Percentiles rank a stretch among this genome's conserved stretches.
phyloP scores from a whole-genome alignment of 1,140 invertebrate genomes.

The Stratiolaelaps scimitus region DNA sequence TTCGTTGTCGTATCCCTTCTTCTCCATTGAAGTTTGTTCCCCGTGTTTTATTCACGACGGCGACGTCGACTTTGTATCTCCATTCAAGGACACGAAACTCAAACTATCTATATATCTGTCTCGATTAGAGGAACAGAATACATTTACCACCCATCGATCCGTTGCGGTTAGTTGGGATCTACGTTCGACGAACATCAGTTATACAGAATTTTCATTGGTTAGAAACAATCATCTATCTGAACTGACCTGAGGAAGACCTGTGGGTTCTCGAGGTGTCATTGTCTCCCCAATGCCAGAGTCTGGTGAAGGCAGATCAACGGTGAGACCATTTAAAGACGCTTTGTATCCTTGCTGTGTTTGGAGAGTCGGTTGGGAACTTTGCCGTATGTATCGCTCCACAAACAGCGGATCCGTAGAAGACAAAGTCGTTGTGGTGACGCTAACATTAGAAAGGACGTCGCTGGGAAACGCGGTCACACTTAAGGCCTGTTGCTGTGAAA shows the following conservation, averaged over 20 bases:
- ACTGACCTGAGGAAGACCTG: constrained; percentile 71
- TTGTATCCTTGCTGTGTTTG: constrained; percentile 31
- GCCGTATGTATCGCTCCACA: constrained; percentile 49
- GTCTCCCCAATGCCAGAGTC: constrained; percentile 80
- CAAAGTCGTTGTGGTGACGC: constrained; percentile 37
- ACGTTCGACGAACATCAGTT: too few relatives aligned
- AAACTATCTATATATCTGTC: too few relatives aligned
- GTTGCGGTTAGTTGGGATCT: too few relatives aligned
- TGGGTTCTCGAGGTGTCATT: constrained; percentile 73
- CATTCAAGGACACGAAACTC: too few relatives aligned
- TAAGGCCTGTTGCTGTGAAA: constrained; percentile 1
- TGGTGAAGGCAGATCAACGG: constrained; percentile 76
- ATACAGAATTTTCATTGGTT: too few relatives aligned
- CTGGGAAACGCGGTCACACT: constrained; percentile 9
- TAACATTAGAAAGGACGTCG: constrained; percentile 1
- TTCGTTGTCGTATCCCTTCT: too few relatives aligned
- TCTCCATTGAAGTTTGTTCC: too few relatives aligned
- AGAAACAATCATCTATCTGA: not conserved
- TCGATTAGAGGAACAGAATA: too few relatives aligned
- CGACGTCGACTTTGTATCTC: too few relatives aligned
- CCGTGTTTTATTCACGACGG: too few relatives aligned
- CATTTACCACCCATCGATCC: too few relatives aligned
- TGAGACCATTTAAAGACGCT: constrained; percentile 44
- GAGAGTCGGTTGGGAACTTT: constrained; percentile 35
- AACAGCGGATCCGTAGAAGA: constrained; percentile 43